phyloP scores from a whole-genome alignment of 2,113 vertebrate species.

The Chelonoidis abingdonii region DNA sequence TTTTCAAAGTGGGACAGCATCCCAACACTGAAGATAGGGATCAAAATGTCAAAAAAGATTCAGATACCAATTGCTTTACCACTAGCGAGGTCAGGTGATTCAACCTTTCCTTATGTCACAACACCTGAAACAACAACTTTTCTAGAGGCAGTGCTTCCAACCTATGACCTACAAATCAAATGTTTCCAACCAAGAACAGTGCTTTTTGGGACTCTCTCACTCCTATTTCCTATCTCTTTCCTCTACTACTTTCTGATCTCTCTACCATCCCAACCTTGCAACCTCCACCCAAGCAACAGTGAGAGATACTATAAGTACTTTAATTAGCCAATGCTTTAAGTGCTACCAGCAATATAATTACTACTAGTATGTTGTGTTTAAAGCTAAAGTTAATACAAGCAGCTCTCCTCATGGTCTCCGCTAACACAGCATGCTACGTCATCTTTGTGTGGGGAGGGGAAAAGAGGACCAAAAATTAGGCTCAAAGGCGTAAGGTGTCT shows the following conservation, averaged over 20 bases:
- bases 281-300: not conserved
- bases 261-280: not conserved
- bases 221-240: not conserved
- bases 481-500: conserved; percentile 14
- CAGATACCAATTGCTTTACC: not conserved
- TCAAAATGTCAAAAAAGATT: not conserved
- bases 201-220: not conserved
- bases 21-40: not conserved
- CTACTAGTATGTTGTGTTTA: not conserved
- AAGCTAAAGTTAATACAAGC: not conserved
- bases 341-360: not conserved
- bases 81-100: not conserved
- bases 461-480: conserved; percentile 22
- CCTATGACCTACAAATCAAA: not conserved
- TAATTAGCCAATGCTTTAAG: conserved; percentile 24
- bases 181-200: no score
- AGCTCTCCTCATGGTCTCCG: not conserved
- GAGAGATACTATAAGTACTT: not conserved
- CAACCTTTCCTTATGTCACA: not conserved
- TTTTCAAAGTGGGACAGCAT: no score
- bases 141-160: no score
- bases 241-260: not conserved
- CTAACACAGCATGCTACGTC: conserved; percentile 58
- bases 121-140: no score
- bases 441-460: conserved; percentile 23